Evolutionary conservation across 2,888 invertebrate genomes (phyloP).

Genomic region (Anorthoa munda): DNA sequence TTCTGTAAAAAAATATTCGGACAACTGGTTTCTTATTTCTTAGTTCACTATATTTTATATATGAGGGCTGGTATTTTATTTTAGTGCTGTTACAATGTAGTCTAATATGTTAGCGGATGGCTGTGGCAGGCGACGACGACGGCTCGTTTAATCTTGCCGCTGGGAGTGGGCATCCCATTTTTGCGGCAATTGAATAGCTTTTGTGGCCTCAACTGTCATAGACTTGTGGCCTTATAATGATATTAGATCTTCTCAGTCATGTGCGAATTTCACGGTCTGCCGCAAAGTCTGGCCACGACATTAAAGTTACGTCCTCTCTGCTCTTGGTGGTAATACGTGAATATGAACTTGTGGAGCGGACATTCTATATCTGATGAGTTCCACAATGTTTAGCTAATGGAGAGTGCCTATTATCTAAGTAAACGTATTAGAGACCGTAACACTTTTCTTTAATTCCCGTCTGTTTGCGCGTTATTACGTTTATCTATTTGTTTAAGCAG

Average conservation of each 20-base stretch:
- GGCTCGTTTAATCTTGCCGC: conserved; percentile 76
- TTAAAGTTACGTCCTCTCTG: conserved; percentile 24
- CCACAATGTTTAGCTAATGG: conserved; percentile 37
- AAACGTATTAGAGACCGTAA: conserved; percentile 61
- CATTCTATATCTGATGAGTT: conserved; percentile 22
- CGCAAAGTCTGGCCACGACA: conserved; percentile 28
- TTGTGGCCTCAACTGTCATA: conserved; percentile 41
- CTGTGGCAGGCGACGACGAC: conserved; percentile 72
- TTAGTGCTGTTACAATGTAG: conserved; percentile 77
- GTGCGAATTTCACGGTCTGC: conserved; percentile 38
- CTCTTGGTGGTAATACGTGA: conserved; percentile 19
- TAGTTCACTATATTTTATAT: conserved; percentile 52
- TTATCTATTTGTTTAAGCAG: conserved; percentile 61
- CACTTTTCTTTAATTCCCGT: conserved; percentile 60
- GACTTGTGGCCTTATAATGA: conserved; percentile 30
- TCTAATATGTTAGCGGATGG: conserved; percentile 81
- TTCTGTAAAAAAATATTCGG: conserved; percentile 45
- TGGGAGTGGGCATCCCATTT: conserved; percentile 77
- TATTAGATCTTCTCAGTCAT: conserved; percentile 42
- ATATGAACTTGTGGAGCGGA: conserved; percentile 18
- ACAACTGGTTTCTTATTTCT: conserved; percentile 36
- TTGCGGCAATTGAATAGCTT: conserved; percentile 62
- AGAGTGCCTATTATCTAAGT: conserved; percentile 44
- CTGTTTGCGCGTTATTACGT: conserved; percentile 54
- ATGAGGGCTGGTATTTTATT: conserved; percentile 74